A percentile compares a stretch with the other conserved stretches of the same genome.
phyloP scores from a whole-genome alignment of 2,113 vertebrate genomes.

The Catharus bicknelli region DNA sequence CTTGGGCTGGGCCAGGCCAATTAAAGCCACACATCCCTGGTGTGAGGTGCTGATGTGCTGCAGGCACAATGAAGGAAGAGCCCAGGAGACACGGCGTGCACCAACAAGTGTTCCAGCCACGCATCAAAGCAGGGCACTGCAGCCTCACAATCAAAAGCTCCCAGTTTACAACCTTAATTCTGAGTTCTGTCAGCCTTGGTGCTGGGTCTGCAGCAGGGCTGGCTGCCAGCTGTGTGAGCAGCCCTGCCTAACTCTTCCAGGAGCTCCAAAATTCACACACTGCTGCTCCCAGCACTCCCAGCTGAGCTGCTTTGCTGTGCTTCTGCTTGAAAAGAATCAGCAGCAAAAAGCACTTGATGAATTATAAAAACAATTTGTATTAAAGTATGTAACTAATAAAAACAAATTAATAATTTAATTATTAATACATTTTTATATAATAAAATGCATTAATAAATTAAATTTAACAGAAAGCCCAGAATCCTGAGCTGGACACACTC shows the following conservation, averaged over 20 bases:
- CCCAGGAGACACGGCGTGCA: not conserved
- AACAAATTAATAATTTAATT: not conserved
- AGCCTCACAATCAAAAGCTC: not conserved
- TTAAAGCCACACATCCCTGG: accelerated
- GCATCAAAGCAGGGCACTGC: accelerated
- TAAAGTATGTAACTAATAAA: not conserved
- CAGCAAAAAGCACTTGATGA: not conserved
- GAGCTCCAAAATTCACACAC: accelerated
- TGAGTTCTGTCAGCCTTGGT: not conserved
- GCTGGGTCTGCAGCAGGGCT: accelerated
- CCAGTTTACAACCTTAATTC: accelerated
- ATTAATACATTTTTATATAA: too few species aligned
- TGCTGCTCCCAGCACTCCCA: not conserved
- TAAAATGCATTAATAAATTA: not conserved
- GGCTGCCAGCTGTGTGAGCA: not conserved
- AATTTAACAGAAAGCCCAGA: not conserved
- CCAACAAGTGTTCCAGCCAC: not conserved
- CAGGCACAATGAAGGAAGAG: accelerated
- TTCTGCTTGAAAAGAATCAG: not conserved
- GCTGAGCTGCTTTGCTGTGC: not conserved
- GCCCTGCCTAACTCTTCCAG: accelerated
- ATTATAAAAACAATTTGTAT: not conserved
- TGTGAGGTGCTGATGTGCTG: not conserved
- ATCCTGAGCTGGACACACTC: not conserved
- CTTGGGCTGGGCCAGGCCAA: not conserved